Conservation (phyloP, 2,113 vertebrate species). For the Oryzias melastigma region DNA sequence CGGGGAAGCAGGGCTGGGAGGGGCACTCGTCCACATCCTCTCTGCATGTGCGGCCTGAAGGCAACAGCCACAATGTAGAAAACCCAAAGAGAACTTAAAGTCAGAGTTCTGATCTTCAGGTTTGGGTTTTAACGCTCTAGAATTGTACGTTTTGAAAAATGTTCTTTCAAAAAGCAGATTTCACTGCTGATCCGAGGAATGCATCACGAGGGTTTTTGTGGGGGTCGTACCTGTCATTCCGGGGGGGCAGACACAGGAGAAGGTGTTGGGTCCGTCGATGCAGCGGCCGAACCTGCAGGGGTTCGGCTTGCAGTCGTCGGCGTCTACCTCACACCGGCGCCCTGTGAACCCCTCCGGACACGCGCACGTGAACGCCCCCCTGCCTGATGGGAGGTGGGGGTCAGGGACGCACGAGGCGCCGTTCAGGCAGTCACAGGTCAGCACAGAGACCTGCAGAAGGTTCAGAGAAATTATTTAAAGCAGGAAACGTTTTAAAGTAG, state of each 20-base stretch:
- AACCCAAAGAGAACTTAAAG: not conserved
- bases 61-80: conserved; percentile 12
- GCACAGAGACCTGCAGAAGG: conserved; percentile 80
- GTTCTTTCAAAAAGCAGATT: too few relatives aligned
- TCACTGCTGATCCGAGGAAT: not conserved
- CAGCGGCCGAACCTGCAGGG: conserved; percentile 84
- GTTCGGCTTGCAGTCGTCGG: conserved; percentile 81
- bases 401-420: conserved; percentile 82
- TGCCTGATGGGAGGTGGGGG: conserved; percentile 72
- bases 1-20: conserved; percentile 80
- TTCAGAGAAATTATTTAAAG: not conserved
- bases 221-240: conserved; percentile 79
- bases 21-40: conserved; percentile 86
- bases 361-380: conserved; percentile 79
- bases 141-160: too few relatives aligned
- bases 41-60: conserved; percentile 82
- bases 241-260: conserved; percentile 83
- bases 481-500: too few relatives aligned
- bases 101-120: too few relatives aligned
- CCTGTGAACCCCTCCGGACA: conserved; percentile 83
- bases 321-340: conserved; percentile 76
- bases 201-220: not conserved
- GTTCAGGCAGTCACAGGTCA: conserved; percentile 83
- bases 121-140: too few relatives aligned
- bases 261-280: conserved; percentile 76